These are phyloP conservation scores for Hypena proboscidalis DNA, from an alignment of 2,888 invertebrate species.

Conservation along the genomic window DNA sequence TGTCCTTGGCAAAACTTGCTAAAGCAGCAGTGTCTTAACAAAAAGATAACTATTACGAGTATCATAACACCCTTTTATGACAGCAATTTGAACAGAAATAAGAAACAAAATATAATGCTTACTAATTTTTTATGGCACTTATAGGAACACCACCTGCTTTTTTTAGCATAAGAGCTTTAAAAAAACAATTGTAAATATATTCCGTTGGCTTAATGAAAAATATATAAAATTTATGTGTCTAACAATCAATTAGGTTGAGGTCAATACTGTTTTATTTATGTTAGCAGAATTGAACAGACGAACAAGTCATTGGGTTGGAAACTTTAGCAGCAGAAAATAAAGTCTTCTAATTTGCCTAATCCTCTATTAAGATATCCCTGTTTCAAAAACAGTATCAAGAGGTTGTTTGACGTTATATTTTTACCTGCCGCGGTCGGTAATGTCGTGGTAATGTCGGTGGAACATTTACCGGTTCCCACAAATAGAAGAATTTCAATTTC, in stretches of 20 bases:
- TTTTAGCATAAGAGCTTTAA: too few species aligned
- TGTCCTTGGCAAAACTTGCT: background rate
- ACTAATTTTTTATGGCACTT: slow-evolving; percentile 13
- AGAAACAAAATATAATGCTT: slow-evolving; percentile 15
- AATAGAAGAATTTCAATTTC: slow-evolving; percentile 30
- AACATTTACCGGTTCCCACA: slow-evolving; percentile 11
- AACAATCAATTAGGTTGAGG: too few species aligned
- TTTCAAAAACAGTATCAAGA: slow-evolving; percentile 28
- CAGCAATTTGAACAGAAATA: slow-evolving; percentile 30
- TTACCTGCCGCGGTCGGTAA: slow-evolving; percentile 5
- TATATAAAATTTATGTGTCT: too few species aligned
- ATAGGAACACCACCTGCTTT: too few species aligned
- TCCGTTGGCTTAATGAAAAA: too few species aligned
- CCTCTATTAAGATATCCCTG: slow-evolving; percentile 30
- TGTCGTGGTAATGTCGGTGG: slow-evolving; percentile 12
- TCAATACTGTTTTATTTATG: too few species aligned
- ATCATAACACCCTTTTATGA: slow-evolving; percentile 29
- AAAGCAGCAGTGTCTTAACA: slow-evolving; percentile 10
- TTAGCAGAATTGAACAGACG: slow-evolving; percentile 46
- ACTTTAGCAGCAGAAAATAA: slow-evolving; percentile 46
- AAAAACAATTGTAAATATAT: too few species aligned
- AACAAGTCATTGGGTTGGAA: slow-evolving; percentile 42
- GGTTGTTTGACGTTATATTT: slow-evolving; percentile 23
- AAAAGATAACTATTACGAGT: slow-evolving; percentile 26
- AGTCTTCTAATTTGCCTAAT: slow-evolving; percentile 54